Evolutionary conservation across 2,888 invertebrate genomes (phyloP).

Genomic region (Lypha dubia): DNA sequence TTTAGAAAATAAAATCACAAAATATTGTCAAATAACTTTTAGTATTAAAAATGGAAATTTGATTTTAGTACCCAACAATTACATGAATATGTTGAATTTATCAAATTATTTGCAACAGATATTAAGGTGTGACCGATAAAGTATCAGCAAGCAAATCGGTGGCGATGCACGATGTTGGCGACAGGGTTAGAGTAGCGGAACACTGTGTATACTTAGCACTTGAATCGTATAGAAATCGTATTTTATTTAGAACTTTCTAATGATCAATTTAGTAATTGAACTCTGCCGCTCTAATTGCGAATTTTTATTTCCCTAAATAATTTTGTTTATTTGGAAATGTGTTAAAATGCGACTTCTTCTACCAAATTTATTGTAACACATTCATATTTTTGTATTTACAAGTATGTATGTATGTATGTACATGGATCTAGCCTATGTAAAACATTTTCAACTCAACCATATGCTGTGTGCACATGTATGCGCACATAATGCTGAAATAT

Average conservation of each 20-base stretch:
- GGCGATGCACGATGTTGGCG: not conserved
- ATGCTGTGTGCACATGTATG: no score
- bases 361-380: no score
- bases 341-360: no score
- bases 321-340: no score
- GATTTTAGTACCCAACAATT: not conserved
- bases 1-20: not conserved
- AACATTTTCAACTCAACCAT: no score
- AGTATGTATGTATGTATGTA: not conserved
- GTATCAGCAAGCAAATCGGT: not conserved
- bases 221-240: not conserved
- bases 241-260: no score
- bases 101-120: conserved; percentile 46
- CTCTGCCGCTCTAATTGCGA: no score
- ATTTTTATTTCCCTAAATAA: no score
- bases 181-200: not conserved
- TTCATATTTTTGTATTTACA: no score
- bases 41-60: conserved; percentile 14
- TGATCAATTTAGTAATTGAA: no score
- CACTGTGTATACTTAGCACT: not conserved
- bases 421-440: no score
- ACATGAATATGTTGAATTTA: conserved; percentile 37
- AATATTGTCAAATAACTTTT: conserved; percentile 47
- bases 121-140: conserved; percentile 49
- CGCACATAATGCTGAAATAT: not conserved